Conservation (phyloP, 2,888 invertebrate species). For the Heliconius cydno region DNA sequence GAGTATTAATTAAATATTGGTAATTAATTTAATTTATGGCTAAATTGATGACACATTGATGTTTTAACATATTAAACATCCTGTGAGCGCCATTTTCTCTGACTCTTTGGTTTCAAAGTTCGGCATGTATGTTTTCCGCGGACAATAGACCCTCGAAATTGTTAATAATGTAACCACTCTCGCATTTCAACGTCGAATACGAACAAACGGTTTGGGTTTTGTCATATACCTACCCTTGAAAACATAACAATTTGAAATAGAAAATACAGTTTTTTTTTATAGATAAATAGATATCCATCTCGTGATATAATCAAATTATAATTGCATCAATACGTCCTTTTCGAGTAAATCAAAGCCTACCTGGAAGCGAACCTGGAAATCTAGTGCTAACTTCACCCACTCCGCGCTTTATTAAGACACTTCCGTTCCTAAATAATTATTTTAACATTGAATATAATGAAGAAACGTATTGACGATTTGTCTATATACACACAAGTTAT, state of each 20-base stretch:
- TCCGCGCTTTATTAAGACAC: too few species aligned
- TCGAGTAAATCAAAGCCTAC: too few species aligned
- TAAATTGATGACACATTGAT: too few species aligned
- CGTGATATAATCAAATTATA: too few species aligned
- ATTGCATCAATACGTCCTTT: too few species aligned
- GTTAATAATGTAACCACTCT: conserved; percentile 8
- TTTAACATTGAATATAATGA: too few species aligned
- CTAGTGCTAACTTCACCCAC: too few species aligned
- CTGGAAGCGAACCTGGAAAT: too few species aligned
- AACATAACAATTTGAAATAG: neutral
- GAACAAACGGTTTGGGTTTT: neutral
- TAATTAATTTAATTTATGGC: neutral
- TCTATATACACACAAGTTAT: neutral
- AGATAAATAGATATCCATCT: too few species aligned
- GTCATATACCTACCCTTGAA: neutral
- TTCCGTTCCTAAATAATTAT: too few species aligned
- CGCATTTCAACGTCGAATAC: neutral
- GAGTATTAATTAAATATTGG: neutral
- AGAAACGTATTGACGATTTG: too few species aligned
- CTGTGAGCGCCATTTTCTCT: neutral
- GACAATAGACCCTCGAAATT: conserved; percentile 5
- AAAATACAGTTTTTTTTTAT: too few species aligned
- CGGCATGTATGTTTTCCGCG: conserved; percentile 10
- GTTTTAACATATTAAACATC: neutral
- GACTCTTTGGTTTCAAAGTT: neutral